Evolutionary conservation across 2,797 vertebrate genomes (phyloP).

Genomic region (Myotis vivesi): DNA sequence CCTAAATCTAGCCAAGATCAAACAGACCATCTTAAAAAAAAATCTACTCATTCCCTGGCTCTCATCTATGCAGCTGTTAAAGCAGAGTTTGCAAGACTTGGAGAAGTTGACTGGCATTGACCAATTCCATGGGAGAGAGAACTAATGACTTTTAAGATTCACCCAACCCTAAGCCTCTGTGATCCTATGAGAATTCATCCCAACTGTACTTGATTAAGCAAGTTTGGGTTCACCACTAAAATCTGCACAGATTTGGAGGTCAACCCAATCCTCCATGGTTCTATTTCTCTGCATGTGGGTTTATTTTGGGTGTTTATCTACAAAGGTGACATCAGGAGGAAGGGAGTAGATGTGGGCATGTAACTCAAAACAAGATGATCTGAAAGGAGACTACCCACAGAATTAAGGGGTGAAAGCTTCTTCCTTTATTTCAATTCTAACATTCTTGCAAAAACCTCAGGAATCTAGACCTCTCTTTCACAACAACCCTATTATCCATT

Average conservation of each 20-base stretch:
- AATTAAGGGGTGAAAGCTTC: not conserved
- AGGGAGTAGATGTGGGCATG: not conserved
- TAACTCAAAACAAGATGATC: not conserved
- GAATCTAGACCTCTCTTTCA: not conserved
- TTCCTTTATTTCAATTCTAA: constrained; percentile 25
- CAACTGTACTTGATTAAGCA: not conserved
- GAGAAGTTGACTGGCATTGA: not conserved
- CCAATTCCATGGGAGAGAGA: not conserved
- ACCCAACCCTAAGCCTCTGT: not conserved
- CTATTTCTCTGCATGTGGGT: not conserved
- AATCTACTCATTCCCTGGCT: not conserved
- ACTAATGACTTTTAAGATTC: not conserved
- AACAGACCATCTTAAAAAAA: not conserved
- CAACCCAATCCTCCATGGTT: not conserved
- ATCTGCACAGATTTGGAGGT: not conserved
- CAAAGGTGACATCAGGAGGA: not conserved
- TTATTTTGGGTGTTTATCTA: not conserved
- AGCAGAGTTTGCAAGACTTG: not conserved
- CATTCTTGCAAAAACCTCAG: not conserved
- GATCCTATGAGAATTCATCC: not conserved
- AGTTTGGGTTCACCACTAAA: not conserved
- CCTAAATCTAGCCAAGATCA: not conserved
- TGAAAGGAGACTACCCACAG: not conserved
- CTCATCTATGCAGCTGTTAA: not conserved
- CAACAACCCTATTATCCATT: not conserved